Evolutionary conservation across 1,140 invertebrate species (phyloP), one percentile per base, ranked within the genome.

Genomic region (Neocloeon triangulifer): DNA sequence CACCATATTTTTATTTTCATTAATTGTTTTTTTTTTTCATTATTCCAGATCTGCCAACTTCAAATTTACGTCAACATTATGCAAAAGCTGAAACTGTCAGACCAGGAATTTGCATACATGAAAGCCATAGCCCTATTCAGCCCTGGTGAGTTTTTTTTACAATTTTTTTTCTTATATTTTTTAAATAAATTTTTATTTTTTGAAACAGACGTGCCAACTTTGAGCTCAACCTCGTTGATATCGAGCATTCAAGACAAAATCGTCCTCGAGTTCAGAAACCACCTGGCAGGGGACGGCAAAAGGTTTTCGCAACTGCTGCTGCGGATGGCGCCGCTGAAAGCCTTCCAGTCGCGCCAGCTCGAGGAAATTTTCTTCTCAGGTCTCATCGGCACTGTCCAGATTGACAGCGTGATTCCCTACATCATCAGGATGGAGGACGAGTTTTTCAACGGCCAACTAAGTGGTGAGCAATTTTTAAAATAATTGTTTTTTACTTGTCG

Each of bases 301-400:
- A 53, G 73, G 41, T 61, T 76, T 48, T 61, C 69, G 18, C 66
- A 64, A 49, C 58, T 75, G 18, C 53, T 85, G 20, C 53, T 85
- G 27, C 62, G 75, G 43, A 59, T 92, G 27, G 73, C 80, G 1
- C 67, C 73, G 6, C 55, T 91, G 14, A 64, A 79, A 26, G 68
- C 69, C 25, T 69, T 91, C 43, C 69, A 74, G 30, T 69, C 76
- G 2, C 55, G 65, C 21, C 66, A 85, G 21, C 64, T 92, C 42
- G 88, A 92, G 52, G 85, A 95, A 47, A 59, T 94, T 19, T 92
- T 94, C 56, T 89, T 89, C 50, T 73, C 82, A 9, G 80, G 82
- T 13, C 64, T 92, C 20, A 74, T 89, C 21, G 85, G 85, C n/a
- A 81, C 76, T 47, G 73, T 88, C 35, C 79, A 81, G 56, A 85